Base-by-base conservation (phyloP, 1,140 invertebrate species). In the Neelides sp. region DNA sequence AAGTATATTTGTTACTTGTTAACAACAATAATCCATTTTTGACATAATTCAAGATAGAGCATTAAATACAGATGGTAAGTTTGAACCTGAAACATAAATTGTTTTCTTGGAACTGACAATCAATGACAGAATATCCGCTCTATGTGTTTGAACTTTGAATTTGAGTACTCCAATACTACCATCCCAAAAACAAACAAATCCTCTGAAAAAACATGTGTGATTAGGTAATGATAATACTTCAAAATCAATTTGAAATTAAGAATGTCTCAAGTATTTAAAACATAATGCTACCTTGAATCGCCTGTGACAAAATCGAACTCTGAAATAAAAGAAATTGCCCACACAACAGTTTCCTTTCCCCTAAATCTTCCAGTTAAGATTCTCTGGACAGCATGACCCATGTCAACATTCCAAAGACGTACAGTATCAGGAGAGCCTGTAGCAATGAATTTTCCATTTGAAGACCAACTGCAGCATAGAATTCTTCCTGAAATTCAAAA, bases 301-400 rank as follows among this genome's bases (percentile, higher is more conserved):
- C 89, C 90, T 54, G 82, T 85, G n/a, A 93, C 76, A 34, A 95
- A 78, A 17, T 79, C 80, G 59, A 89, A 82, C 63, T 93, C 82
- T 43, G 76, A 73, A 0, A 83, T 75, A 1, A 93, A 75, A 10
- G 76, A 75, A 8, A 94, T 63, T 63, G 81, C 83, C 85, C 89
- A 94, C 1, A 94, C 79, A 50, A 90, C 82, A 0, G 84, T 87
- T 49, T 81, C 75, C 63, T 79, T 76, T 17, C 75, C 76, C 51
- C 74, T 68, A 24, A 70, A 64, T 54, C 80, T 68, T 2, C 78
- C 77, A 3, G 85, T 75, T 1, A 76, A 78, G 69, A 94, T 82
- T 52, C 80, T 78, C 61, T 86, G 82, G 52, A 88, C 70, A 1
- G 85, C 87, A 66, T 84, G 82, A 1, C 89, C 88, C 26, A 78